Conservation (phyloP, 2,888 invertebrate genomes). For the Chrysopilus asiliformis region DNA sequence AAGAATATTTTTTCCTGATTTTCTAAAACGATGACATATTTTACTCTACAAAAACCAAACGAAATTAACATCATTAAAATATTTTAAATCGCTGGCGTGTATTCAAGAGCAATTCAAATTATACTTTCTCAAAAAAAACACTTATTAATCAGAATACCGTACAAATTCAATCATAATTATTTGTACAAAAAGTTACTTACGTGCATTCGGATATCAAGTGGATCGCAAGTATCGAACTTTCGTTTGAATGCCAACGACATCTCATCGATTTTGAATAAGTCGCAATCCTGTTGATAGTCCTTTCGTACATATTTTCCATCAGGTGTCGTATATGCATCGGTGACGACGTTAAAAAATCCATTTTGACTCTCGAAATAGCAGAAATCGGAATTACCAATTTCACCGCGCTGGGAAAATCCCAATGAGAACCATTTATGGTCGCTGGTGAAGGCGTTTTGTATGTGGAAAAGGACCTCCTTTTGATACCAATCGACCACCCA, state of each 20-base stretch:
- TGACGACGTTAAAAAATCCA: conserved; percentile 34
- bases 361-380: conserved; percentile 60
- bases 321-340: conserved; percentile 61
- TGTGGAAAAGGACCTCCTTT: conserved; percentile 35
- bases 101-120: too few relatives aligned
- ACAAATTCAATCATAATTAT: too few relatives aligned
- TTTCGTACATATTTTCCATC: conserved; percentile 47
- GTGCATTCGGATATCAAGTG: conserved; percentile 40
- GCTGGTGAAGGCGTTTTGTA: conserved; percentile 34
- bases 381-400: conserved; percentile 58
- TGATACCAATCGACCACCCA: conserved; percentile 38
- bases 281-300: conserved; percentile 65
- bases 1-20: too few relatives aligned
- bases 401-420: conserved; percentile 76
- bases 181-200: too few relatives aligned
- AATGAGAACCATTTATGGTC: conserved; percentile 62
- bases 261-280: conserved; percentile 39
- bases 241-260: conserved; percentile 63
- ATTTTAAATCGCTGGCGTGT: too few relatives aligned
- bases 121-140: conserved; percentile 1
- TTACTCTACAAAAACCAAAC: too few relatives aligned
- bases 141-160: too few relatives aligned
- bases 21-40: too few relatives aligned
- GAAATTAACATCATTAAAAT: too few relatives aligned
- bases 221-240: conserved; percentile 75